A percentile compares a stretch with the other conserved stretches of the same genome.
phyloP scores from a whole-genome alignment of 2,888 invertebrate genomes.

The Drosophila engyochracea region DNA sequence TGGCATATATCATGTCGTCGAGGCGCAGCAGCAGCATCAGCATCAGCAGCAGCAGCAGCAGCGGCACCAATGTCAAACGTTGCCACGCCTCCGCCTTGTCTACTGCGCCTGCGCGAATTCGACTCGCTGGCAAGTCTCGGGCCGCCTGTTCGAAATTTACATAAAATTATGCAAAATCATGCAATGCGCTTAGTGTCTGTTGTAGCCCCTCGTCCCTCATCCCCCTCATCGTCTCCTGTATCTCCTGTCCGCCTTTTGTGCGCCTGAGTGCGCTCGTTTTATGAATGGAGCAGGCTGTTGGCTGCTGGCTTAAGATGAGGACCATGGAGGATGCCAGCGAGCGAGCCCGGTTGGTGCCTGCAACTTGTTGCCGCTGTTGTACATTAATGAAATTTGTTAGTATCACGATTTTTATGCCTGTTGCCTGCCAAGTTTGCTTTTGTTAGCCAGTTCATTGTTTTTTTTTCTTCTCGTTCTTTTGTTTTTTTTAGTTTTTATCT shows the following conservation, averaged over 20 bases:
- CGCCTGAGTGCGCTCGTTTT: slow-evolving; percentile 67
- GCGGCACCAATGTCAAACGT: slow-evolving; percentile 40
- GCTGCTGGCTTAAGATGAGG: slow-evolving; percentile 9
- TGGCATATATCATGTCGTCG: slow-evolving; percentile 79
- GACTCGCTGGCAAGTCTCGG: slow-evolving; percentile 46
- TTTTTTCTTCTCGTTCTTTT: slow-evolving; percentile 1
- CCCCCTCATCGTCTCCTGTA: neutral
- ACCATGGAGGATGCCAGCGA: slow-evolving; percentile 36
- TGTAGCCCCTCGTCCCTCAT: slow-evolving; percentile 17
- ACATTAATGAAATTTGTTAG: slow-evolving; percentile 83
- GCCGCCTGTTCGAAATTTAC: slow-evolving; percentile 68
- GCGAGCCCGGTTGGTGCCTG: slow-evolving; percentile 48
- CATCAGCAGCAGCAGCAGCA: slow-evolving; percentile 13
- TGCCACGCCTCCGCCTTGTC: slow-evolving; percentile 69
- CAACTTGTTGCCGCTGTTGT: slow-evolving; percentile 81
- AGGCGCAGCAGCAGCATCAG: slow-evolving; percentile 32
- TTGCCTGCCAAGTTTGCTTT: slow-evolving; percentile 72
- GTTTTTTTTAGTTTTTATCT: slow-evolving; percentile 27
- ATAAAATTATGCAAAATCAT: slow-evolving; percentile 81
- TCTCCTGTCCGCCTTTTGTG: slow-evolving; percentile 38
- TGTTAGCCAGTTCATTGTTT: slow-evolving; percentile 56
- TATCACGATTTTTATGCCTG: slow-evolving; percentile 82
- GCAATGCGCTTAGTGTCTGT: slow-evolving; percentile 79
- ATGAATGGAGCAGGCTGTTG: slow-evolving; percentile 65
- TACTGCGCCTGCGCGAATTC: slow-evolving; percentile 54